Conservation (phyloP, 1,140 invertebrate genomes). For the Drosophila hydei region DNA sequence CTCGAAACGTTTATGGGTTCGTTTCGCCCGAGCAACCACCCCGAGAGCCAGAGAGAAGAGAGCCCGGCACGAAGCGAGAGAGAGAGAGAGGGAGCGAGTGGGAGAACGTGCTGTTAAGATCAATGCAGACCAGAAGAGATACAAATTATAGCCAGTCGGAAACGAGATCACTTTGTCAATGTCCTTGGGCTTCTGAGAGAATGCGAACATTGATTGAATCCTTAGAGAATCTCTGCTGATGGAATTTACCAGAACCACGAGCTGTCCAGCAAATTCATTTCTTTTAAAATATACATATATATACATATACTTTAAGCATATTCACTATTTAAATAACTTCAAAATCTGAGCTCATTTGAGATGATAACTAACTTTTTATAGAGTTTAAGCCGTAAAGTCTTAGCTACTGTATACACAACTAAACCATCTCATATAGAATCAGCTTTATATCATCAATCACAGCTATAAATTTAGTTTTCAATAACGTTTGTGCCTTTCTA, state of each 20-base stretch:
- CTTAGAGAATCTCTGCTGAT: not conserved
- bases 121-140: conserved; percentile 2
- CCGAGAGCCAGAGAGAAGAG: not conserved
- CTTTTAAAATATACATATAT: too few relatives aligned
- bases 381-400: too few relatives aligned
- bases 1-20: conserved; percentile 23
- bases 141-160: conserved; percentile 9
- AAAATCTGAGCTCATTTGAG: too few relatives aligned
- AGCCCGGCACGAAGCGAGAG: not conserved
- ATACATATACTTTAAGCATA: too few relatives aligned
- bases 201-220: not conserved
- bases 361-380: too few relatives aligned
- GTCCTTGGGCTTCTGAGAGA: conserved; percentile 12
- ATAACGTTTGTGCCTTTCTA: too few relatives aligned
- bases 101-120: not conserved
- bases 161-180: conserved; percentile 32
- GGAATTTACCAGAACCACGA: too few relatives aligned
- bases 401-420: too few relatives aligned
- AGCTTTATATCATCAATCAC: too few relatives aligned
- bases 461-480: too few relatives aligned
- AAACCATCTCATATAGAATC: too few relatives aligned
- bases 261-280: too few relatives aligned
- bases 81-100: not conserved
- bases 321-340: not conserved
- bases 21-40: conserved; percentile 38